Conservation (phyloP, 2,113 vertebrate genomes). For the Petromus typicus region DNA sequence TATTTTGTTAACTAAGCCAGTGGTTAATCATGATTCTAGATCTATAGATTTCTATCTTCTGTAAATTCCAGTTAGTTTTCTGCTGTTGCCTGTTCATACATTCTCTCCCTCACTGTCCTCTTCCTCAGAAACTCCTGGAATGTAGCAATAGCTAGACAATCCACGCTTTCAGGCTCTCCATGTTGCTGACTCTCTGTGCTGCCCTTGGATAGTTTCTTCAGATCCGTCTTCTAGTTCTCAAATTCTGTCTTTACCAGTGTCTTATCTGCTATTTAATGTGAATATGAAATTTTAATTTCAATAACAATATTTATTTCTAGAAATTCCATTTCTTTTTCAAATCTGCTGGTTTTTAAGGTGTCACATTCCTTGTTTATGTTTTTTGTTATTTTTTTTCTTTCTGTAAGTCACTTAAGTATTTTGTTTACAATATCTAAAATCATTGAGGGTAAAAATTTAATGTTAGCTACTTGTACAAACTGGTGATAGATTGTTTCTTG, state of each 20-base stretch:
- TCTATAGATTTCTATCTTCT: not conserved
- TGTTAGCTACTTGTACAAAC: not conserved
- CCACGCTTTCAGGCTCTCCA: not conserved
- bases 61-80: not conserved
- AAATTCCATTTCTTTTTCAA: constrained; percentile 45
- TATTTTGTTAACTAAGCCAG: not conserved
- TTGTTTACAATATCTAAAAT: constrained; percentile 26
- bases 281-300: not conserved
- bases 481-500: not conserved
- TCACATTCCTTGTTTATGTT: not conserved
- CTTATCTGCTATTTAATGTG: not conserved
- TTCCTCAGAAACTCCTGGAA: not conserved
- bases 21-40: not conserved
- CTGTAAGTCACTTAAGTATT: not conserved
- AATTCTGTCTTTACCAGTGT: not conserved
- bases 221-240: not conserved
- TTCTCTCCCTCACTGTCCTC: not conserved
- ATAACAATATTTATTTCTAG: not conserved
- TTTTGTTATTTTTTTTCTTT: not conserved
- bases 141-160: not conserved
- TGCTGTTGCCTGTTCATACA: not conserved
- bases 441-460: not conserved
- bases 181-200: not conserved
- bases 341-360: not conserved
- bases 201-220: not conserved